Conservation (phyloP, 64 coral and sea anemone species). For the Montipora foliosa region DNA sequence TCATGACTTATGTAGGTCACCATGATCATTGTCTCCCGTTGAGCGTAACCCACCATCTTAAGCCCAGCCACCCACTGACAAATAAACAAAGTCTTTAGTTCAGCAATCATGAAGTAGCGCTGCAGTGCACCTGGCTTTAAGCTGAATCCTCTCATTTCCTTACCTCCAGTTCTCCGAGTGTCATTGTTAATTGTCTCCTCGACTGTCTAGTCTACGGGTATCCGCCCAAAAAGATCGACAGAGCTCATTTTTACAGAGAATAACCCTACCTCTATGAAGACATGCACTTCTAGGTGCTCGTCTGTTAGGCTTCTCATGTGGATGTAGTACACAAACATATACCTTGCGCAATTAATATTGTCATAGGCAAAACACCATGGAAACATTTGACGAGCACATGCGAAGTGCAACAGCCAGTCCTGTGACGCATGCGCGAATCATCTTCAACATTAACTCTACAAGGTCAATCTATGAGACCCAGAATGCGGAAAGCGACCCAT, state of each 20-base stretch:
- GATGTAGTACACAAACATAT: neutral
- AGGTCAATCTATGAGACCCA: no score
- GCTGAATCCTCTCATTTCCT: neutral
- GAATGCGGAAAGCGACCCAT: no score
- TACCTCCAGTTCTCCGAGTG: neutral
- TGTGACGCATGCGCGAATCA: neutral
- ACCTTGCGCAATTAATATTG: no score
- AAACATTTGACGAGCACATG: neutral
- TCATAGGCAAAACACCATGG: no score
- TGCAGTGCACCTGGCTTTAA: no score
- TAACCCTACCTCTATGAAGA: no score
- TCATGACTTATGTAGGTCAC: no score
- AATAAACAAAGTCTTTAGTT: neutral
- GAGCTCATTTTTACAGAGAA: no score
- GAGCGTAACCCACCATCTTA: neutral
- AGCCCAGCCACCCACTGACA: neutral
- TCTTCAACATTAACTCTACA: no score
- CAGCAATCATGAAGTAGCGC: neutral
- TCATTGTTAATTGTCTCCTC: neutral
- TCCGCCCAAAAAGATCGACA: no score
- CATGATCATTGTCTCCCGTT: neutral
- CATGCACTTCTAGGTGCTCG: conserved; percentile 24
- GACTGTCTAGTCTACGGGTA: no score
- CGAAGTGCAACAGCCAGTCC: conserved; percentile 2
- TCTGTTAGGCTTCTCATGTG: neutral